Percentiles rank a stretch among this genome's conserved stretches.
phyloP scores from a whole-genome alignment of 1,140 invertebrate genomes.

The Drosophila parabipectinata region DNA sequence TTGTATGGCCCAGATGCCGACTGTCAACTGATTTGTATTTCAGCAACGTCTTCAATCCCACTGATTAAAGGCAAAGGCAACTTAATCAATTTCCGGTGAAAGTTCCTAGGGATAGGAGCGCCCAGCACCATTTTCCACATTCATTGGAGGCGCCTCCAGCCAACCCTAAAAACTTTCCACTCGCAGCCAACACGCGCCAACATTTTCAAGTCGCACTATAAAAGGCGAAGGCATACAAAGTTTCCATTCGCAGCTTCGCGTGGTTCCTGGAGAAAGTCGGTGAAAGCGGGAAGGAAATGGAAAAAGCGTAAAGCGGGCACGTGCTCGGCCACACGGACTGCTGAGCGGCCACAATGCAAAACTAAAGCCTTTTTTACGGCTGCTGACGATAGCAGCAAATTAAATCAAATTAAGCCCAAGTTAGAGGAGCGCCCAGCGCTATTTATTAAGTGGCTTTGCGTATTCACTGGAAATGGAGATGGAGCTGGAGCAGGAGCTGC shows the following conservation, averaged over 20 bases:
- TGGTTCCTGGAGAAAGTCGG: background rate
- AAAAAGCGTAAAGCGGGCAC: constrained; percentile 10
- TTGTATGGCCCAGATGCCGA: constrained; percentile 10
- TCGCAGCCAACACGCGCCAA: constrained; percentile 41
- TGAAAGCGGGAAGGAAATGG: background rate
- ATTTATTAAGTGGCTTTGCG: constrained; percentile 72
- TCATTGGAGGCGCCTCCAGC: background rate
- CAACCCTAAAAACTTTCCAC: constrained; percentile 33
- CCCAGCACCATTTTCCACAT: background rate
- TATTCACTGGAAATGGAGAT: background rate
- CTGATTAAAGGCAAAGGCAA: constrained; percentile 65
- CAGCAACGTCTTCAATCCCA: constrained; percentile 37
- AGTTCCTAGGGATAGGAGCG: constrained; percentile 20
- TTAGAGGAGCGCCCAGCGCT: constrained; percentile 60
- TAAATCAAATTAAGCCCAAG: constrained; percentile 73
- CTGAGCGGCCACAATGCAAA: constrained; percentile 62
- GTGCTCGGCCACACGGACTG: constrained; percentile 49
- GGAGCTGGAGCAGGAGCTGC: too few relatives aligned
- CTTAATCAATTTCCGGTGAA: constrained; percentile 76
- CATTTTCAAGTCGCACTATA: constrained; percentile 36
- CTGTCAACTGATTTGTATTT: constrained; percentile 66
- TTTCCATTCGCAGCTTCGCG: constrained; percentile 31
- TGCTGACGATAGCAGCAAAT: constrained; percentile 79
- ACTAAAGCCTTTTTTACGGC: constrained; percentile 78
- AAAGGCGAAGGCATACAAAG: constrained; percentile 33